phyloP scores from a whole-genome alignment of 2,113 vertebrate species.

The Hymenochirus boettgeri region DNA sequence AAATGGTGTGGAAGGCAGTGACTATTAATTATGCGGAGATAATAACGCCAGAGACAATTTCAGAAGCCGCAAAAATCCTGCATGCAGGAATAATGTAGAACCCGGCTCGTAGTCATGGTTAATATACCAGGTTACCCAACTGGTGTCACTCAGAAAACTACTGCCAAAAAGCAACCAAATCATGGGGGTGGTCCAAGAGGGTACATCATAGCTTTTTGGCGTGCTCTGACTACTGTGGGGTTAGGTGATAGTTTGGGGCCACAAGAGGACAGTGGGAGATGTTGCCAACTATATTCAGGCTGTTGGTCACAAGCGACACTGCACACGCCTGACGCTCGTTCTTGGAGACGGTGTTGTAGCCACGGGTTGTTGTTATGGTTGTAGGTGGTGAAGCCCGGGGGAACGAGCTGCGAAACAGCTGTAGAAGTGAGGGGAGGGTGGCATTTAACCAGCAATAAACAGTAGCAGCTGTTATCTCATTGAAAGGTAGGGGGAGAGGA shows the following conservation, averaged over 20 bases:
- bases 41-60: too few relatives aligned
- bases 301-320: constrained; percentile 10
- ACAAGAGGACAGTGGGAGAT: background rate
- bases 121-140: too few relatives aligned
- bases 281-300: too few relatives aligned
- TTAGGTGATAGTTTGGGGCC: background rate
- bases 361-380: constrained; percentile 32
- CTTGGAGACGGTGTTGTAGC: constrained; percentile 18
- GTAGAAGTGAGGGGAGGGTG: constrained; percentile 32
- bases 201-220: too few relatives aligned
- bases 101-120: too few relatives aligned
- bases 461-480: constrained; percentile 70
- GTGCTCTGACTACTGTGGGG: background rate
- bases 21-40: too few relatives aligned
- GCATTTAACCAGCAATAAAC: constrained; percentile 70
- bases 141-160: too few relatives aligned
- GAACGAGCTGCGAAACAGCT: constrained; percentile 27
- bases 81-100: too few relatives aligned
- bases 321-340: background rate
- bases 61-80: too few relatives aligned
- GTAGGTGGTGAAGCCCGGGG: constrained; percentile 20
- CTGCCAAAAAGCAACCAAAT: too few relatives aligned
- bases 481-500: constrained; percentile 53
- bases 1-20: too few relatives aligned
- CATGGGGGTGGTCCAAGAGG: too few relatives aligned